These are phyloP conservation scores for Xestia ashworthii DNA, from an alignment of 2,888 invertebrate species.

Conservation along the genomic window DNA sequence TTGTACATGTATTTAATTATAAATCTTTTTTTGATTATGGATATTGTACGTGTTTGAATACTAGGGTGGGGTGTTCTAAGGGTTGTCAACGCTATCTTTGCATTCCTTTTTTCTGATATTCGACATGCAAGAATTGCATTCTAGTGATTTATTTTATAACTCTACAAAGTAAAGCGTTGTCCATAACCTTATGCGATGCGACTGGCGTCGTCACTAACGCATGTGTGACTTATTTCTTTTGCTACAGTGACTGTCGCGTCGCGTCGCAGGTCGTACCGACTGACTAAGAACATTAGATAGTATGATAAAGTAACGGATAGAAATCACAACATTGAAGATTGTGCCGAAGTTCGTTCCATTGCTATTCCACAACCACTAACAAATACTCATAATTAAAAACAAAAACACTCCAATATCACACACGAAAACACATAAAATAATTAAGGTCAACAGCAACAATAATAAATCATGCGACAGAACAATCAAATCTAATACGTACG, in stretches of 20 bases:
- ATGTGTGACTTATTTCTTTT: background rate
- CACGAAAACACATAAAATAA: slow-evolving; percentile 67
- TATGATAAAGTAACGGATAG: background rate
- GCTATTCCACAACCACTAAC: background rate
- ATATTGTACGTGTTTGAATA: slow-evolving; percentile 37
- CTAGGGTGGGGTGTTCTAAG: slow-evolving; percentile 30
- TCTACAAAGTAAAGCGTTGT: background rate
- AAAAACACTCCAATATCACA: slow-evolving; percentile 22
- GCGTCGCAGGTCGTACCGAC: background rate
- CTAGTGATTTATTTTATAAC: background rate
- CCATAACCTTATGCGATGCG: background rate
- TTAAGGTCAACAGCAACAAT: slow-evolving; percentile 75
- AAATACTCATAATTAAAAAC: slow-evolving; percentile 29
- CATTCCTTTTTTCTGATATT: slow-evolving; percentile 33
- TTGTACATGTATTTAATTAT: slow-evolving; percentile 57
- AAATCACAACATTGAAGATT: no score
- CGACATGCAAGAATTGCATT: slow-evolving; percentile 26
- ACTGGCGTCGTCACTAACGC: background rate
- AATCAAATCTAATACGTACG: slow-evolving; percentile 80
- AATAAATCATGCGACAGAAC: slow-evolving; percentile 81
- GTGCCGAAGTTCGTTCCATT: background rate
- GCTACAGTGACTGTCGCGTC: background rate
- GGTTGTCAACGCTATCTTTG: slow-evolving; percentile 14
- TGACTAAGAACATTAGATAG: background rate
- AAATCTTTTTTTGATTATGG: slow-evolving; percentile 68